These are phyloP conservation scores for Cynopterus brachyotis DNA, from an alignment of 2,113 vertebrate species.

Conservation along the genomic window DNA sequence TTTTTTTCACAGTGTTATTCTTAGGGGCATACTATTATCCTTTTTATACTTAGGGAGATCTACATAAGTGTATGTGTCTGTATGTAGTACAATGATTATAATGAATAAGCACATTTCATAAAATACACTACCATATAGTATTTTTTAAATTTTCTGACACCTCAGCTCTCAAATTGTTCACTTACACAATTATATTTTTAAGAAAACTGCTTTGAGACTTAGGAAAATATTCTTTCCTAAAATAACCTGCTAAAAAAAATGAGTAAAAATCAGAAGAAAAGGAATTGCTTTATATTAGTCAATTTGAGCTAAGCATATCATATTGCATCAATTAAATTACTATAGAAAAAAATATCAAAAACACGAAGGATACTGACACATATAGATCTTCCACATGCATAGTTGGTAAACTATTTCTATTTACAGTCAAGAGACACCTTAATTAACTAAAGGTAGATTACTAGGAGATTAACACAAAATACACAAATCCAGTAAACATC, in stretches of 20 bases:
- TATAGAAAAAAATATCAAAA: constrained; percentile 24
- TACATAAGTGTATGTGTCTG: neutral
- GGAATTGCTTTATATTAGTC: neutral
- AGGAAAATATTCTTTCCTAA: constrained; percentile 46
- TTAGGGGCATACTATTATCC: neutral
- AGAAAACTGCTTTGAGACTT: constrained; percentile 49
- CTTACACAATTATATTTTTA: neutral
- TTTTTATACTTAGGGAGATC: neutral
- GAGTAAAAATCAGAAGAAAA: constrained; percentile 44
- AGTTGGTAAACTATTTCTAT: neutral
- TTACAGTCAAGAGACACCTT: neutral
- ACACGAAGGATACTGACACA: constrained; percentile 50
- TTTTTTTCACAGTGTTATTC: neutral
- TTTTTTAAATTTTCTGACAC: constrained; percentile 35
- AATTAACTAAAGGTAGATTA: neutral
- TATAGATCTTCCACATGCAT: neutral
- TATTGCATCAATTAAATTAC: constrained; percentile 8
- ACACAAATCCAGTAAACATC: neutral
- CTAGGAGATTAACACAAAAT: constrained; percentile 27
- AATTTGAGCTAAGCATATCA: neutral
- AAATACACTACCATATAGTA: neutral
- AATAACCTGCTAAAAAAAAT: constrained; percentile 42
- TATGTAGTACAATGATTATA: neutral
- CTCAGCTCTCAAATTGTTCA: constrained; percentile 1
- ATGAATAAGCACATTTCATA: neutral